These are phyloP conservation scores for Hippocampus abdominalis DNA, from an alignment of 2,113 vertebrate genomes.

Conservation along the genomic window DNA sequence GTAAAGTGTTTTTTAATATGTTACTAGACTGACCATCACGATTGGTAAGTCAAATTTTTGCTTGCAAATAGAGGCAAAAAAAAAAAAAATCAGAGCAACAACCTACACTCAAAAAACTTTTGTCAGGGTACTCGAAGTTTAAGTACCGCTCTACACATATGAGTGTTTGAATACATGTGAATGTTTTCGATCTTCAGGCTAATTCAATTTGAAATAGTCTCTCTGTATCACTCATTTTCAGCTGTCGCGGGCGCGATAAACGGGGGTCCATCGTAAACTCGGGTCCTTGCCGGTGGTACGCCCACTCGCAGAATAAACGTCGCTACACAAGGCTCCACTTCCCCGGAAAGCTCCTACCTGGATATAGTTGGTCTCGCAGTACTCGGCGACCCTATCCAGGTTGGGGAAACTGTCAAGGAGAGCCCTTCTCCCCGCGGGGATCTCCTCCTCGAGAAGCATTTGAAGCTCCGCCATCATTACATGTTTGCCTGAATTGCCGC, in stretches of 20 bases:
- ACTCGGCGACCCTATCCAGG: conserved; percentile 88
- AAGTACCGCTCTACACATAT: too few relatives aligned
- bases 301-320: conserved; percentile 21
- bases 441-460: conserved; percentile 95
- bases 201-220: neutral
- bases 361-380: conserved; percentile 95
- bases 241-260: neutral
- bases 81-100: neutral
- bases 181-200: neutral
- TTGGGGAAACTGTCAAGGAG: conserved; percentile 90
- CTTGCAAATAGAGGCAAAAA: neutral
- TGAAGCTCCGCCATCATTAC: conserved; percentile 98
- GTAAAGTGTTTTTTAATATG: too few relatives aligned
- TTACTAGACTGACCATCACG: too few relatives aligned
- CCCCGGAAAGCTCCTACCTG: conserved; percentile 72
- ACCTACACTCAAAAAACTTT: too few relatives aligned
- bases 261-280: conserved; percentile 12
- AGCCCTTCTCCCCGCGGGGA: conserved; percentile 88
- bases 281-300: conserved; percentile 4
- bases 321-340: neutral
- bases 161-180: neutral
- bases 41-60: neutral
- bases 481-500: conserved; percentile 43
- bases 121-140: too few relatives aligned
- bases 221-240: neutral